Conservation (phyloP, 2,113 vertebrate species). For the Opisthocomus hoazin region DNA sequence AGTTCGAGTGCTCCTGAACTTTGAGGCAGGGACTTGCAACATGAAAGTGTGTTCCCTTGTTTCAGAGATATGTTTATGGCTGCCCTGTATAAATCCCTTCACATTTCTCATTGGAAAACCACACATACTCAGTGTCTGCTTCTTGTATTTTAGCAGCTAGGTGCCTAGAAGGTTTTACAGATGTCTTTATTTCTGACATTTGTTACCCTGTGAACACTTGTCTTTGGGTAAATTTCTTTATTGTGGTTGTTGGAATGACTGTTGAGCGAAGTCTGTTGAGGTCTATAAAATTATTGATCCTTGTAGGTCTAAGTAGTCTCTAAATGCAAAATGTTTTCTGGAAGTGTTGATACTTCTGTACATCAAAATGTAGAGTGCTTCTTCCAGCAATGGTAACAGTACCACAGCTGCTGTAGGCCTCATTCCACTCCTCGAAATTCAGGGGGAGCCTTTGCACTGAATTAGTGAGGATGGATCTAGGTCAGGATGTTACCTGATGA, state of each 20-base stretch:
- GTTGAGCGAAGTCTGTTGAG: neutral
- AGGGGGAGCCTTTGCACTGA: neutral
- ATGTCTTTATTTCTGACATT: neutral
- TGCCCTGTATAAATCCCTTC: neutral
- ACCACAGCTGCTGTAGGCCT: neutral
- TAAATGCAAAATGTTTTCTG: neutral
- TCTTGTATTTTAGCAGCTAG: neutral
- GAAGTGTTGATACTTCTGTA: neutral
- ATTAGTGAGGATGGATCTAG: neutral
- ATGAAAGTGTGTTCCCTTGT: neutral
- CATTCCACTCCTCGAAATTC: neutral
- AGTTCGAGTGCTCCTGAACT: neutral
- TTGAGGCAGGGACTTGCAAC: neutral
- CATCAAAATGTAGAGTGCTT: neutral
- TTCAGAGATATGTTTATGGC: neutral
- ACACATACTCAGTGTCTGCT: neutral
- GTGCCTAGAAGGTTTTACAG: neutral
- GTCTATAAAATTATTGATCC: neutral
- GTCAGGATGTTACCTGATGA: neutral
- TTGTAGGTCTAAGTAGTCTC: neutral
- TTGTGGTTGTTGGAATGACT: neutral
- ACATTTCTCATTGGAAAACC: neutral
- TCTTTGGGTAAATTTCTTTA: neutral
- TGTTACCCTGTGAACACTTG: neutral
- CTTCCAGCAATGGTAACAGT: neutral